A percentile compares a stretch with the other conserved stretches of the same genome.
phyloP scores from a whole-genome alignment of 2,113 vertebrate species.

The Microtus richardsoni region DNA sequence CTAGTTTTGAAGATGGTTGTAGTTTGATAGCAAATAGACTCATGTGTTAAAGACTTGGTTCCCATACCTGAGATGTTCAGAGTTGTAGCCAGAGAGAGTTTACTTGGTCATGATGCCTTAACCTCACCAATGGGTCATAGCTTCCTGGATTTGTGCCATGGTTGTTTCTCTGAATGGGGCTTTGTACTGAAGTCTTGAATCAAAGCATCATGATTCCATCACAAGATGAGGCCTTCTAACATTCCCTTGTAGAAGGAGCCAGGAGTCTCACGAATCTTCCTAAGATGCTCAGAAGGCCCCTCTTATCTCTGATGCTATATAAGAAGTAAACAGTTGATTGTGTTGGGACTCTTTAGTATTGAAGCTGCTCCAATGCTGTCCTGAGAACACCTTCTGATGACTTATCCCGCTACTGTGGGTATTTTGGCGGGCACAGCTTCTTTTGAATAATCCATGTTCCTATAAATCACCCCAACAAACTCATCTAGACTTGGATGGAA shows the following conservation, averaged over 20 bases:
- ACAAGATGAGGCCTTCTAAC: not conserved
- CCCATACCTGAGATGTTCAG: not conserved
- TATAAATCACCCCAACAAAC: not conserved
- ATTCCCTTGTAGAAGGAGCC: not conserved
- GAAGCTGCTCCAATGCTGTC: not conserved
- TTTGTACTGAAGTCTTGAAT: not conserved
- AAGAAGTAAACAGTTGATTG: not conserved
- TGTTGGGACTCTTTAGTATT: not conserved
- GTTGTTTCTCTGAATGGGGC: not conserved
- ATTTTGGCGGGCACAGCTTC: not conserved
- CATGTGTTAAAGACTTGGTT: not conserved
- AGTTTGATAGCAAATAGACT: not conserved
- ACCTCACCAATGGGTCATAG: not conserved
- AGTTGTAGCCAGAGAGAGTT: not conserved
- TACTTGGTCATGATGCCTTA: not conserved
- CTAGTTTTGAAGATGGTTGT: not conserved
- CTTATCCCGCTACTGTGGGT: not conserved
- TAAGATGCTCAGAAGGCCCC: not conserved
- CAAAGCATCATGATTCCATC: not conserved
- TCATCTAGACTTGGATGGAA: not conserved
- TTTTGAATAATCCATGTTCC: not conserved
- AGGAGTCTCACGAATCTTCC: no score
- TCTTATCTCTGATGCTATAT: not conserved
- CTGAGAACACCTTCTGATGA: not conserved
- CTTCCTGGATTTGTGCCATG: not conserved